Base-by-base conservation (phyloP, 2,113 vertebrate genomes). In the Columba livia region DNA sequence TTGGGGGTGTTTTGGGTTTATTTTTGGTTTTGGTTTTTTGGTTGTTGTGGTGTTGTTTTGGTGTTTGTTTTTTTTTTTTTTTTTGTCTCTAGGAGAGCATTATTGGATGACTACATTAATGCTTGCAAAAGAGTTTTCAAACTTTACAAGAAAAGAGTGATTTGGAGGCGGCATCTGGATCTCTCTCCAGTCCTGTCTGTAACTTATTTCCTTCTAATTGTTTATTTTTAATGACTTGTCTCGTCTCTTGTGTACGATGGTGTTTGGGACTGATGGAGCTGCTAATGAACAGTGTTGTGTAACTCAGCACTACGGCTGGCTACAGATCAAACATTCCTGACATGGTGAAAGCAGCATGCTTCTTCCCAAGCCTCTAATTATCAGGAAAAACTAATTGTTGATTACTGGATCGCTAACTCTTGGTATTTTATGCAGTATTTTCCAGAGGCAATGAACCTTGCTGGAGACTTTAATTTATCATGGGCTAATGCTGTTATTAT, bases 301-400 rank as follows among this genome's bases (percentile, higher is more conserved):
- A 94, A 89, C 61, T 69, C 47, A 31, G n/a, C 19, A 3, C 90
- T 91, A 28, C 9, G n/a, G 29, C 70, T 97, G 96, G 94, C 79
- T 28, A 16, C 15, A 47, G 81, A 93, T 94, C 84, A 94, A 75
- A 92, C 88, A 61, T 94, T 88, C 88, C 85, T 93, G 62, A 95
- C 91, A 93, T 72, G 94, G 71, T 38, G 79, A 78, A 92, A 92
- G 62, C 62, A 91, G 51, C 67, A 62, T 83, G 88, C 78, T 51
- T 97, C 90, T 93, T 92, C 89, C 92, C n/a, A 65, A 90, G 56
- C 42, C 72, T 88, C 94, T 97, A 89, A 94, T 96, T 96, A 89
- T 87, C 80, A 86, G 73, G 82, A 84, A 93, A 94, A 91, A 85
- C 61, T 89, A 92, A 82, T 44, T 90, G 79, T 78, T 6, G 4